Conservation (phyloP, 2,797 vertebrate genomes). For the Enteromius mattozi region DNA sequence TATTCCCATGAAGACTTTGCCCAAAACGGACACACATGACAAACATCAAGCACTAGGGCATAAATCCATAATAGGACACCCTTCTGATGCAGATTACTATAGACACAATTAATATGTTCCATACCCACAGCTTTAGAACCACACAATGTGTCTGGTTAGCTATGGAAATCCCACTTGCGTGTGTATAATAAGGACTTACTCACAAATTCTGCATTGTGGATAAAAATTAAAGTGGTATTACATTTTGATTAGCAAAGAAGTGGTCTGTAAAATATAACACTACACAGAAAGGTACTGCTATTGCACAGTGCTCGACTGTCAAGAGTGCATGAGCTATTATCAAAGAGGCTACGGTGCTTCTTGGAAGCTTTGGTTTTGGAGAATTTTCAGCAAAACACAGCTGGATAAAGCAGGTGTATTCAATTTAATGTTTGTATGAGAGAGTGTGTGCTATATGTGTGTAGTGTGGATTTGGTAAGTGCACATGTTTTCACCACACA, state of each 20-base stretch:
- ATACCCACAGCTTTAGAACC: background rate
- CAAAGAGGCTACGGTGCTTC: background rate
- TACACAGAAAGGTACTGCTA: background rate
- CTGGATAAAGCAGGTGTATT: slow-evolving; percentile 26
- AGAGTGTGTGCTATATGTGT: slow-evolving; percentile 13
- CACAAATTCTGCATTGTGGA: background rate
- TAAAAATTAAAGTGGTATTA: background rate
- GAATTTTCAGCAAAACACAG: slow-evolving; percentile 21
- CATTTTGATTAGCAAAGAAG: slow-evolving; percentile 1
- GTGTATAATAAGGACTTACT: background rate
- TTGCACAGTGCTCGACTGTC: slow-evolving; percentile 19
- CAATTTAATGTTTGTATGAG: slow-evolving; percentile 18
- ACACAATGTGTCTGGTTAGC: background rate
- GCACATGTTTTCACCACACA: slow-evolving; percentile 12
- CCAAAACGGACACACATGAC: slow-evolving; percentile 47
- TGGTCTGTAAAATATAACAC: background rate
- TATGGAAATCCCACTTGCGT: slow-evolving; percentile 14
- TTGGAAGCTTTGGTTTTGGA: slow-evolving; percentile 1
- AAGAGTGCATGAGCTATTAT: background rate
- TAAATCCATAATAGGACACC: slow-evolving; percentile 34
- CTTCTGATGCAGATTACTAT: slow-evolving; percentile 12
- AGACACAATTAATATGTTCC: slow-evolving; percentile 12
- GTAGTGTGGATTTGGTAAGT: slow-evolving; percentile 35
- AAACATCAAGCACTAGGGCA: slow-evolving; percentile 38
- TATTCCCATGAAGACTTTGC: slow-evolving; percentile 55